Evolutionary conservation across 2,888 invertebrate species (phyloP).

Genomic region (Branchipolynoe longqiensis): DNA sequence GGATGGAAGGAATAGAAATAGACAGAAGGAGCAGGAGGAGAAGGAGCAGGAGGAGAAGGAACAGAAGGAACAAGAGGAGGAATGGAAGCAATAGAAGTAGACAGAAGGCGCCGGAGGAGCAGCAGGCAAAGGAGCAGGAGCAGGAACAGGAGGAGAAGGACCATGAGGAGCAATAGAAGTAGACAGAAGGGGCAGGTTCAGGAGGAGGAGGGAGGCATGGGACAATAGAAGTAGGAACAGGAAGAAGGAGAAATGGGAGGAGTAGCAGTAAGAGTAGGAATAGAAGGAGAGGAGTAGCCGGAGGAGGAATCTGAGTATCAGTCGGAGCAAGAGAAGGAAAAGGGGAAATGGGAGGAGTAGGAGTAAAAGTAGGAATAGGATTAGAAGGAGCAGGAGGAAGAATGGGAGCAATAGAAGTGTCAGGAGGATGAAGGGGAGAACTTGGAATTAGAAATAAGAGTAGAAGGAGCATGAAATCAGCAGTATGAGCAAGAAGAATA

Average conservation of each 20-base stretch:
- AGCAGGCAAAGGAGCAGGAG: not conserved
- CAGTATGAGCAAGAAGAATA: no score
- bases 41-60: slow-evolving; percentile 27
- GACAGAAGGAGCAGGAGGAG: slow-evolving; percentile 43
- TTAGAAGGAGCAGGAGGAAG: not conserved
- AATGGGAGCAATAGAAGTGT: not conserved
- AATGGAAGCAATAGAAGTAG: not conserved
- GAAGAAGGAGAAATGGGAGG: not conserved
- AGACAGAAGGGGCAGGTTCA: slow-evolving; percentile 9
- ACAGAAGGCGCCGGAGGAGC: not conserved
- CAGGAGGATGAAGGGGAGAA: not conserved
- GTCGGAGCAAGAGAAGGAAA: not conserved
- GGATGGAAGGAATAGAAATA: slow-evolving; percentile 33
- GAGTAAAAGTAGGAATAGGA: not conserved
- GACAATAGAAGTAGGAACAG: slow-evolving; percentile 53
- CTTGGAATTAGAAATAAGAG: not conserved
- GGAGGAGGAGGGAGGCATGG: slow-evolving; percentile 48
- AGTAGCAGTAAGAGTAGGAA: not conserved
- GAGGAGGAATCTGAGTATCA: slow-evolving; percentile 6
- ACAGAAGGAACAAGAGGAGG: slow-evolving; percentile 32
- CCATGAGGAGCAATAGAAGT: slow-evolving; percentile 44
- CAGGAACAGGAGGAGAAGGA: not conserved
- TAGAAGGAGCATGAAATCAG: not conserved
- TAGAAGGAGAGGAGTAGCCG: not conserved
- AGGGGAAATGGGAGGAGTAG: not conserved